phyloP scores from a whole-genome alignment of 2,888 invertebrate genomes.

The Apocheima hispidaria region DNA sequence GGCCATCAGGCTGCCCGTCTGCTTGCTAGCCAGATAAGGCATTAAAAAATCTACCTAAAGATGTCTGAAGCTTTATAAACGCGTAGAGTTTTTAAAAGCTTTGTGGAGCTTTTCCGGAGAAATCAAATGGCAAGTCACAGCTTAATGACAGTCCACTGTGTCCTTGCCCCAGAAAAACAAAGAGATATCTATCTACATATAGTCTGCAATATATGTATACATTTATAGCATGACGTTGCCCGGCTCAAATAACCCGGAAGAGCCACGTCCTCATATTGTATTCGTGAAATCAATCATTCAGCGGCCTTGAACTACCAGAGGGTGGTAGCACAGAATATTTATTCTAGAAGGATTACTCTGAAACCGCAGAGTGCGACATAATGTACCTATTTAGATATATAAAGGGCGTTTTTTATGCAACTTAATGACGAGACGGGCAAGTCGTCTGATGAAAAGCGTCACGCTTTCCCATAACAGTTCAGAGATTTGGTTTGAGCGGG shows the following conservation, averaged over 20 bases:
- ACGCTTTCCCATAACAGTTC: too few species aligned
- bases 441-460: too few species aligned
- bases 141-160: background rate
- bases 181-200: background rate
- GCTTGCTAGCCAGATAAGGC: too few species aligned
- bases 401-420: too few species aligned
- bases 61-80: too few species aligned
- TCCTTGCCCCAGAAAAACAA: background rate
- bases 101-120: background rate
- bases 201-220: background rate
- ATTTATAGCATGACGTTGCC: background rate
- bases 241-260: constrained; percentile 43
- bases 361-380: too few species aligned
- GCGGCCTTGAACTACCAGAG: constrained; percentile 42
- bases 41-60: too few species aligned
- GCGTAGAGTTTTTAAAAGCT: background rate
- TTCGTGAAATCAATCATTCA: constrained; percentile 45
- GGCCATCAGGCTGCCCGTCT: too few species aligned
- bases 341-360: background rate
- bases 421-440: too few species aligned
- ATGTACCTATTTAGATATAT: too few species aligned
- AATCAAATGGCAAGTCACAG: background rate
- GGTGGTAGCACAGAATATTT: background rate
- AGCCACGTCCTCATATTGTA: constrained; percentile 31
- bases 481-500: too few species aligned